Evolutionary conservation across 2,113 vertebrate species (phyloP).

Genomic region (Dinomys branickii): DNA sequence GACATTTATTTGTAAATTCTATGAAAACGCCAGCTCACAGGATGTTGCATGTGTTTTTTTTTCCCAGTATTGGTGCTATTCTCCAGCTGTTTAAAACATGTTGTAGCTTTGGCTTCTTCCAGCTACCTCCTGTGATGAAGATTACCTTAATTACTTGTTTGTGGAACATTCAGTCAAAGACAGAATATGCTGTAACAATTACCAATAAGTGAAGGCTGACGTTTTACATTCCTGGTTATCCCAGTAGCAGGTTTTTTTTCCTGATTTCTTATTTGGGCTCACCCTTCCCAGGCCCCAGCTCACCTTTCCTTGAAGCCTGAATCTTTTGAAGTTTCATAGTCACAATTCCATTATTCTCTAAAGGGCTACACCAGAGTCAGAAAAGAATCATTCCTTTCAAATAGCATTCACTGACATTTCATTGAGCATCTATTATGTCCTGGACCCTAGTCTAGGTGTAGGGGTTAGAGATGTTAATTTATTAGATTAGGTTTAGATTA

Average conservation of each 20-base stretch:
- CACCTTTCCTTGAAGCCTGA: not conserved
- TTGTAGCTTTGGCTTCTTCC: slow-evolving; percentile 77
- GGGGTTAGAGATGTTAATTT: not conserved
- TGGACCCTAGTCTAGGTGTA: not conserved
- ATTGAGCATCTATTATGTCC: not conserved
- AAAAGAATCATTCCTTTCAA: slow-evolving; percentile 16
- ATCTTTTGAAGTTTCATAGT: slow-evolving; percentile 22
- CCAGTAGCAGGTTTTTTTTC: slow-evolving; percentile 60
- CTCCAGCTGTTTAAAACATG: slow-evolving; percentile 82
- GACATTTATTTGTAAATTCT: slow-evolving; percentile 79
- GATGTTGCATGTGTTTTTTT: slow-evolving; percentile 24
- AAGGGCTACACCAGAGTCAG: not conserved
- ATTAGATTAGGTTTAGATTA: not conserved
- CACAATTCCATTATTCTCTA: not conserved
- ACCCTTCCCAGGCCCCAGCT: too few relatives aligned
- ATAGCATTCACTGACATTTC: not conserved
- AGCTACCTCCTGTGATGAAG: slow-evolving; percentile 71
- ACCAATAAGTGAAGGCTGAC: slow-evolving; percentile 70
- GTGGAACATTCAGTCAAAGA: slow-evolving; percentile 79
- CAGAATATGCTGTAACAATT: slow-evolving; percentile 72
- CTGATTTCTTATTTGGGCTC: not conserved
- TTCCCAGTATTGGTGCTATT: slow-evolving; percentile 74
- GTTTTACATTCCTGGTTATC: slow-evolving; percentile 70
- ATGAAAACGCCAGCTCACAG: slow-evolving; percentile 70
- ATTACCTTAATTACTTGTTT: slow-evolving; percentile 82